Percentiles rank a stretch among this genome's conserved stretches.
Evolutionary conservation across 2,888 invertebrate genomes (phyloP).

Genomic region (Fabriciana adippe): DNA sequence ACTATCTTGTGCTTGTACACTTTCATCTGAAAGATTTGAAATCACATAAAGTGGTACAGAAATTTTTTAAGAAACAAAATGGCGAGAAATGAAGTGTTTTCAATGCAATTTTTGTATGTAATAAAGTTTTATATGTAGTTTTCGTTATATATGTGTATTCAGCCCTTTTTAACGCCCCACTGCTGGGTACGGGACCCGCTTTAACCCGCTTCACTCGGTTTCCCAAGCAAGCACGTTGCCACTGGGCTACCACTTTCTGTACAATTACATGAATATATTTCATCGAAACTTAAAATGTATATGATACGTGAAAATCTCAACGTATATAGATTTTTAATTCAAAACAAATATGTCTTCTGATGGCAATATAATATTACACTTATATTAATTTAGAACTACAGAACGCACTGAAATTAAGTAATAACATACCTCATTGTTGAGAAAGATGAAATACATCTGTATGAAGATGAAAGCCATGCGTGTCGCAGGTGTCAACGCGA

Average conservation of each 20-base stretch:
- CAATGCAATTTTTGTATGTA: slow-evolving; percentile 1
- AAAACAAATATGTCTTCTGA: too few relatives aligned
- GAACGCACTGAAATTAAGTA: neutral
- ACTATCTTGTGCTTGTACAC: slow-evolving; percentile 93
- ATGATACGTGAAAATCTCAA: slow-evolving; percentile 1
- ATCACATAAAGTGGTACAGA: neutral
- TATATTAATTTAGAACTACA: neutral
- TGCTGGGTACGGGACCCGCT: too few relatives aligned
- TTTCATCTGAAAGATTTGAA: slow-evolving; percentile 87
- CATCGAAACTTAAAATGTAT: neutral
- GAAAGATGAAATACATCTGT: slow-evolving; percentile 99
- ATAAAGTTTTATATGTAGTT: slow-evolving; percentile 18
- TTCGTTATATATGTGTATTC: neutral
- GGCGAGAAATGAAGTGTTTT: neutral
- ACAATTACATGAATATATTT: neutral
- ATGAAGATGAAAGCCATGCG: slow-evolving; percentile 98
- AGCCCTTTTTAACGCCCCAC: neutral
- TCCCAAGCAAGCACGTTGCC: too few relatives aligned
- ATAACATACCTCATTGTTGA: slow-evolving; percentile 93
- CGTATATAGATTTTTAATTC: too few relatives aligned
- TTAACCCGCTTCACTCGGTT: too few relatives aligned
- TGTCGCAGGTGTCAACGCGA: slow-evolving; percentile 94
- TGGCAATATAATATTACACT: neutral
- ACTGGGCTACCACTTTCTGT: too few relatives aligned
- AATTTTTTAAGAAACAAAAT: slow-evolving; percentile 1